Base-by-base conservation (phyloP, 2,113 vertebrate species). In the Lipotes vexillifer region DNA sequence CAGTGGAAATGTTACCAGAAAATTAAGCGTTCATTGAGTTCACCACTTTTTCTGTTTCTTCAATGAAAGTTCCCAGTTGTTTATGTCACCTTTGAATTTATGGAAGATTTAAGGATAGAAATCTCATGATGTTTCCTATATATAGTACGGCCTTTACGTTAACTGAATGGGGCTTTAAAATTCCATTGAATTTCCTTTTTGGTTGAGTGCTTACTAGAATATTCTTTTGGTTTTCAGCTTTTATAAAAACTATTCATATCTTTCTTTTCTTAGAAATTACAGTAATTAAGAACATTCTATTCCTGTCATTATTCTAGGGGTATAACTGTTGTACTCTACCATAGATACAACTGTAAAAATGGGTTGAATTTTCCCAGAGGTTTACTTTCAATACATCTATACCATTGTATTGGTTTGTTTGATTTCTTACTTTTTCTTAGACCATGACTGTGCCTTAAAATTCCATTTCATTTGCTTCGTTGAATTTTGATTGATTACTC, bases 341-440 rank as follows among this genome's bases (percentile, higher is more conserved):
- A 15, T 69, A 46, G 15, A 66, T 29, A 86, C 5, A 88, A 49
- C 66, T 80, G 15, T 90, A 95, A 96, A 90, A 75, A 84, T 87
- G 10, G 25, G 49, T 31, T 57, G 31, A 72, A 83, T 86, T 93
- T 96, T 41, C 77, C 33, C 29, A 77, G 33, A 83, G 38, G 18
- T 88, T 94, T 96, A 55, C 31, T 18, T 81, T 96, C 57, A 96
- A 36, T 93, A 96, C 90, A 92, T 94, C 46, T 7, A 66, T 94
- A 59, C 8, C 8, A 78, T 52, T 75, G 3, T 65, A 88, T 63
- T 88, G 9, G 52, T 52, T 52, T 52, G 52, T 97, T 95, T 93
- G 31, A 81, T 80, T 83, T 87, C 18, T 93, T 75, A 31, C 5
- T 87, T 88, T 81, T 84, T 84, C 65, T 84, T 92, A 80, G 27